These are phyloP conservation scores for Chaenocephalus aceratus DNA, from an alignment of 2,113 vertebrate species.

Conservation along the genomic window DNA sequence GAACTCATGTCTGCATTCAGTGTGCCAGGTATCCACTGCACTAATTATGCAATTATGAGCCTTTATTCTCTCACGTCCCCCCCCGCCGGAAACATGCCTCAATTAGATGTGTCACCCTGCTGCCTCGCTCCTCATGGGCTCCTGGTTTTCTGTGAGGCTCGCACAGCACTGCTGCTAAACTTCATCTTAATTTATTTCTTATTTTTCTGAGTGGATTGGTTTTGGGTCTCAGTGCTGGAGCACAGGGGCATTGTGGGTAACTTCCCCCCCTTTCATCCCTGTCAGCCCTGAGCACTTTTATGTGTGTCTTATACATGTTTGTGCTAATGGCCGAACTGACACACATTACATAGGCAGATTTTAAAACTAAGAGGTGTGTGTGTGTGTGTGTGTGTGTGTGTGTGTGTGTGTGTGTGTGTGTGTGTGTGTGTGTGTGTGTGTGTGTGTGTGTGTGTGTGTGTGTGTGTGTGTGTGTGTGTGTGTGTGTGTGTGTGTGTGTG, in stretches of 20 bases:
- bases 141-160: slow-evolving; percentile 37
- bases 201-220: slow-evolving; percentile 22
- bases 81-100: slow-evolving; percentile 61
- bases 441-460: too few species aligned
- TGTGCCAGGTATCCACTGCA: slow-evolving; percentile 85
- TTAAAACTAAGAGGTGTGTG: too few species aligned
- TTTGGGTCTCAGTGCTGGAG: slow-evolving; percentile 17
- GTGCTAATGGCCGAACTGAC: background rate
- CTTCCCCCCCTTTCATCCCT: slow-evolving; percentile 2
- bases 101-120: slow-evolving; percentile 48
- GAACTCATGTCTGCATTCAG: slow-evolving; percentile 85
- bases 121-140: slow-evolving; percentile 27
- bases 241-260: slow-evolving; percentile 39
- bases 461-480: too few species aligned
- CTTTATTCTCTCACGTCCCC: slow-evolving; percentile 81
- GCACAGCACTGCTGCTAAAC: slow-evolving; percentile 5
- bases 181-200: slow-evolving; percentile 43
- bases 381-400: slow-evolving; percentile 21
- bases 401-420: too few species aligned
- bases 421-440: too few species aligned
- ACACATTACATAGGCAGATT: too few species aligned
- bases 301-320: slow-evolving; percentile 40
- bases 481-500: slow-evolving; percentile 9
- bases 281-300: background rate
- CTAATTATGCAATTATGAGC: slow-evolving; percentile 86